Percentiles rank a stretch among this genome's conserved stretches.
These are phyloP conservation scores for Acipenser ruthenus DNA, from an alignment of 2,797 vertebrate genomes.

Conservation along the genomic window DNA sequence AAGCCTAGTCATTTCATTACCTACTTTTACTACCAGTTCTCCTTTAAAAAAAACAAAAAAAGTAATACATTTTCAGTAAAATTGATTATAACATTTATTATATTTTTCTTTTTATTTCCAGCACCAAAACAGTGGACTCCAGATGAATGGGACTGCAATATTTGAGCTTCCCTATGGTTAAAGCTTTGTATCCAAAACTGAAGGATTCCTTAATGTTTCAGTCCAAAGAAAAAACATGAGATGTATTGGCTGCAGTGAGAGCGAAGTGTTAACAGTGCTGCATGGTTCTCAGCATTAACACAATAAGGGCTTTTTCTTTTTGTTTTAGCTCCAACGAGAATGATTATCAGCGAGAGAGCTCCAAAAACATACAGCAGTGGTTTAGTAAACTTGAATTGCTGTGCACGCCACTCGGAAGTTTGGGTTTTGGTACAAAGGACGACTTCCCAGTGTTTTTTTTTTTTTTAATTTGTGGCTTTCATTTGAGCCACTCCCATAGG, in stretches of 20 bases:
- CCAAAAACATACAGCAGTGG: conserved; percentile 13
- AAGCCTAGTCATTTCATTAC: no score
- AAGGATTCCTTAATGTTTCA: no score
- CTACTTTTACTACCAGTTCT: no score
- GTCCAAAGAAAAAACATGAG: no score
- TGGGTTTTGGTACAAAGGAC: conserved; percentile 7
- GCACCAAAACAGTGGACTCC: conserved; percentile 20
- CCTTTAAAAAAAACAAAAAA: no score
- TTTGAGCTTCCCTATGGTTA: conserved; percentile 29
- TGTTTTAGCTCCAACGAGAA: conserved; percentile 20
- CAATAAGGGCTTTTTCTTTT: neutral
- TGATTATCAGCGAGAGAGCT: conserved; percentile 18
- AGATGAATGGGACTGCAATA: conserved; percentile 34
- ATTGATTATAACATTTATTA: neutral
- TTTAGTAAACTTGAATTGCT: conserved; percentile 7
- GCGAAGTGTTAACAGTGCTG: no score
- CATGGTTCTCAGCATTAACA: no score
- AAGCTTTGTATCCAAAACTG: conserved; percentile 17
- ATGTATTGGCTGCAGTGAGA: no score
- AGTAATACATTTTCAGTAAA: no score
- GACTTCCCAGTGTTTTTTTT: neutral
- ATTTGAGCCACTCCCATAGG: conserved; percentile 17
- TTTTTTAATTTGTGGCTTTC: conserved; percentile 1
- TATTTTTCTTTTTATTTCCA: conserved; percentile 21
- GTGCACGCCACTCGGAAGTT: neutral